Percentiles rank a stretch among this genome's conserved stretches.
Conservation (phyloP, 2,113 vertebrate species). For the Andinoacara biseriatus region DNA sequence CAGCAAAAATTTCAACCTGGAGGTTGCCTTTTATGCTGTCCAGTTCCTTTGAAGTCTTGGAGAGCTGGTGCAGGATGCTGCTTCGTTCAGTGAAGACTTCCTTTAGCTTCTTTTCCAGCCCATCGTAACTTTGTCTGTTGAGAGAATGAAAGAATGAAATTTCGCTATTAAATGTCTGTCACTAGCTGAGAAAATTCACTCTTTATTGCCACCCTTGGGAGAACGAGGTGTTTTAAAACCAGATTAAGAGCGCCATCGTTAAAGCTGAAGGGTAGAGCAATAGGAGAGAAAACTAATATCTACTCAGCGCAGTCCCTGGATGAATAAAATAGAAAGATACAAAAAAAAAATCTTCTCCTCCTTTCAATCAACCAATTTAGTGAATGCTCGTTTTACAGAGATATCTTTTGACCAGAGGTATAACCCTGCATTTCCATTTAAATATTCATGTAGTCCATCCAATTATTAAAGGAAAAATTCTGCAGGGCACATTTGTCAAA, state of each 20-base stretch:
- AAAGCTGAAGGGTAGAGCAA: slow-evolving; percentile 40
- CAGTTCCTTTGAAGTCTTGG: slow-evolving; percentile 93
- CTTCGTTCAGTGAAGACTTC: slow-evolving; percentile 93
- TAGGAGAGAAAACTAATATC: slow-evolving; percentile 44
- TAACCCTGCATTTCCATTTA: slow-evolving; percentile 35
- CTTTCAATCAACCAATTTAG: slow-evolving; percentile 57
- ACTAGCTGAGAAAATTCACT: slow-evolving; percentile 39
- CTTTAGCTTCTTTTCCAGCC: slow-evolving; percentile 92
- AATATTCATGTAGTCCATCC: slow-evolving; percentile 54
- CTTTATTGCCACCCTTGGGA: slow-evolving; percentile 52
- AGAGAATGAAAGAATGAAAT: slow-evolving; percentile 54
- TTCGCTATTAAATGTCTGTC: slow-evolving; percentile 49
- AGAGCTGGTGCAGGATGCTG: slow-evolving; percentile 89
- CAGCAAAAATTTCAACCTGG: slow-evolving; percentile 81
- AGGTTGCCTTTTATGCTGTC: slow-evolving; percentile 94
- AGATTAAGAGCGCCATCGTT: slow-evolving; percentile 40
- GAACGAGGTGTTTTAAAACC: slow-evolving; percentile 42
- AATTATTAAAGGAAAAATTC: slow-evolving; percentile 39
- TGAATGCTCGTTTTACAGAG: slow-evolving; percentile 32
- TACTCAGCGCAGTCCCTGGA: slow-evolving; percentile 31
- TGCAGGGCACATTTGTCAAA: slow-evolving; percentile 50
- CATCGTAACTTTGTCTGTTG: slow-evolving; percentile 92
- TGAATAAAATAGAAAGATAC: slow-evolving; percentile 11
- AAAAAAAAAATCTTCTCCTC: background rate
- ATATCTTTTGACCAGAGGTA: slow-evolving; percentile 55